A percentile compares a stretch with the other conserved stretches of the same genome.
Conservation (phyloP, 2,797 vertebrate genomes). For the Sebastes vulpes region DNA sequence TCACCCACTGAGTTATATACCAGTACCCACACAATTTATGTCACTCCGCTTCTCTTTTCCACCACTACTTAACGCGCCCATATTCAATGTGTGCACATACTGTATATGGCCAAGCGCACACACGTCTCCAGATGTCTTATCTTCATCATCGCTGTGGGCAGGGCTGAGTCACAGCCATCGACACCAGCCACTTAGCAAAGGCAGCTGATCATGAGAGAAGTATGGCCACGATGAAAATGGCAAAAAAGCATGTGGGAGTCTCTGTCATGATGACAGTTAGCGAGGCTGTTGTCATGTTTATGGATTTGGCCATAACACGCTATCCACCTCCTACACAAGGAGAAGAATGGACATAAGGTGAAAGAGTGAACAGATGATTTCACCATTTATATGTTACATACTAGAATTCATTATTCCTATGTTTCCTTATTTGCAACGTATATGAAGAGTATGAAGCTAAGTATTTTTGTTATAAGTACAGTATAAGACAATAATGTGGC, state of each 20-base stretch:
- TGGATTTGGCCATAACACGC: constrained; percentile 4
- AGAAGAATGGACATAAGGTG: not conserved
- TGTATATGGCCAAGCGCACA: constrained; percentile 2
- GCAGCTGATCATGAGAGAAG: constrained; percentile 76
- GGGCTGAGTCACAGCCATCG: constrained; percentile 78
- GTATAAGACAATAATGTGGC: not conserved
- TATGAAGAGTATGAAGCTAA: no score
- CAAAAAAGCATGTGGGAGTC: constrained; percentile 59
- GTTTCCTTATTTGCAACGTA: not conserved
- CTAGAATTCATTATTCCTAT: not conserved
- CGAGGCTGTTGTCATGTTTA: constrained; percentile 54
- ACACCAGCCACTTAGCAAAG: constrained; percentile 80
- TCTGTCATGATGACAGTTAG: constrained; percentile 47
- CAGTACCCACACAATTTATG: constrained; percentile 69
- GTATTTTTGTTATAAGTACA: not conserved
- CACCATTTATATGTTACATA: not conserved
- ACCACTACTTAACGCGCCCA: constrained; percentile 27
- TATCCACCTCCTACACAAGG: constrained; percentile 24
- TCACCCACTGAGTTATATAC: constrained; percentile 70
- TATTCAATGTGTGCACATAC: constrained; percentile 10
- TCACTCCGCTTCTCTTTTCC: constrained; percentile 40
- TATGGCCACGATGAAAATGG: constrained; percentile 67
- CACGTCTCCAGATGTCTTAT: constrained; percentile 77
- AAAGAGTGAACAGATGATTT: not conserved
- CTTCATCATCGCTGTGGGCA: constrained; percentile 72